Evolutionary conservation across 2,797 vertebrate species (phyloP), one percentile per base, ranked within the genome.

Genomic region (Echiichthys vipera): DNA sequence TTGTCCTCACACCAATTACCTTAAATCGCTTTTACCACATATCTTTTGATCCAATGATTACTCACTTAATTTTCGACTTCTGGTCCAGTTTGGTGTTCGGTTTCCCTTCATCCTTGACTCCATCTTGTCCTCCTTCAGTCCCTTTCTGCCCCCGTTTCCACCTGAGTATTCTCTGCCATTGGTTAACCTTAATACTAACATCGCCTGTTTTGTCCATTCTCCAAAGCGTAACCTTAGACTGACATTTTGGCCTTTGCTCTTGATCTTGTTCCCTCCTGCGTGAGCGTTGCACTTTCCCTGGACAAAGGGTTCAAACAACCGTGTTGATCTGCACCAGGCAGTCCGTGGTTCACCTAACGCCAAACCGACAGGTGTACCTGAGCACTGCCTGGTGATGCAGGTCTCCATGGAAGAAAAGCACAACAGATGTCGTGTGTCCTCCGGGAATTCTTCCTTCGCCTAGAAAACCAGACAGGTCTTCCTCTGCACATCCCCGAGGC

Each of bases 21-120:
- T 25, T 25, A 27, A 47, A 27, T 29, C 8, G 18, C n/a, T 58
- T n/a, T 8, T 9, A 30, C 15, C n/a, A 68, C 39, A 56, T 46
- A 22, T 54, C 7, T 15, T 27, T 30, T 2, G 18, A 40, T 51
- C 1, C 14, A 61, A 29, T 27, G 40, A 69, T 56, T 56, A 93
- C 94, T 93, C 55, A 94, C 94, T 89, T 93, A n/a, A 89, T 6
- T 71, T 93, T 90, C n/a, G 65, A 34, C 39, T 80, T 92, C 25
- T 20, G 55, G 56, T 54, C 46, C 37, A 65, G 72, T 30, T 40
- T 71, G 20, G 40, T 64, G 15, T 73, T 84, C 2, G 3, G 61
- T 42, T 79, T 89, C 29, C 43, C 69, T 37, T 74, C 86, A 32
- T 86, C 76, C 69, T 71, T 88, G 47, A 65, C 77, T n/a, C 64